phyloP scores from a whole-genome alignment of 2,113 vertebrate genomes.

The Nesoenas mayeri region DNA sequence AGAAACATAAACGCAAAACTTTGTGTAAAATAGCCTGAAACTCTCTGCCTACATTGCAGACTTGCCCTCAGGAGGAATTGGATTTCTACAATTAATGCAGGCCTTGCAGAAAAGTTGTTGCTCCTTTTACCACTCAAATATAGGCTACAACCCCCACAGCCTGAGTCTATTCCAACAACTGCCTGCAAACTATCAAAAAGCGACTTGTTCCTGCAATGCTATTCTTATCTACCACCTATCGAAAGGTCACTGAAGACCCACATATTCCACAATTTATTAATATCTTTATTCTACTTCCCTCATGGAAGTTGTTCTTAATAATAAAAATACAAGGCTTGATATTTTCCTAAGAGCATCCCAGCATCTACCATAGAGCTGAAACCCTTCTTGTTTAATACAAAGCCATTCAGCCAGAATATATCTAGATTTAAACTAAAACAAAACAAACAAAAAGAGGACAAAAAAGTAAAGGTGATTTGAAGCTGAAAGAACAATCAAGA shows the following conservation, averaged over 20 bases:
- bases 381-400: background rate
- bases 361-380: background rate
- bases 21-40: background rate
- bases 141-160: background rate
- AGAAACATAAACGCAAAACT: background rate
- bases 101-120: accelerated
- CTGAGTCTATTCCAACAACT: background rate
- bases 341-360: background rate
- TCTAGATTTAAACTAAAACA: too few relatives aligned
- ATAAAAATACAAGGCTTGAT: background rate
- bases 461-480: background rate
- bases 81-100: background rate
- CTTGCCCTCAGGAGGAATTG: background rate
- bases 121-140: background rate
- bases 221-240: background rate
- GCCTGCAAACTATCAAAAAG: background rate
- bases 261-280: background rate
- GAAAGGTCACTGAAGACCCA: background rate
- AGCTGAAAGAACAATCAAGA: background rate
- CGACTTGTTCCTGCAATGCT: background rate
- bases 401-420: background rate
- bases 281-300: background rate
- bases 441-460: background rate
- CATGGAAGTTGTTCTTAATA: background rate
- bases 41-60: background rate